These are phyloP conservation scores for Tachina fera DNA, from an alignment of 2,888 invertebrate genomes.

Conservation along the genomic window DNA sequence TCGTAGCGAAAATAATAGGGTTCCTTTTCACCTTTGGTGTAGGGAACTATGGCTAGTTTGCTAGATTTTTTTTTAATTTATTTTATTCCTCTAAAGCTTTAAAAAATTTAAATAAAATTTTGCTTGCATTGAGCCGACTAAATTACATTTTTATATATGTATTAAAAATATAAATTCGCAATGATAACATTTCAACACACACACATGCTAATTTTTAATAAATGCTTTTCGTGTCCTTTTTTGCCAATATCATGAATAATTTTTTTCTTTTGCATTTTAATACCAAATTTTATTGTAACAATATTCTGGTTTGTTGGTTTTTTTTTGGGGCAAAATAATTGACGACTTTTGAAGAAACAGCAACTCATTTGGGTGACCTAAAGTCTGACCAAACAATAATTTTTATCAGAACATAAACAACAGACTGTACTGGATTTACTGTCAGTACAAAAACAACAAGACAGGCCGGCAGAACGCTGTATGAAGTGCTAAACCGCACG, in stretches of 20 bases:
- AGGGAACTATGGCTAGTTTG: background rate
- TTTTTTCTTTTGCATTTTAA: constrained; percentile 4
- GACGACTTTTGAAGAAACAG: constrained; percentile 46
- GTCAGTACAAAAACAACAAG: background rate
- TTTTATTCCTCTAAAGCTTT: no score
- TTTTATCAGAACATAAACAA: constrained; percentile 67
- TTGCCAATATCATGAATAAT: background rate
- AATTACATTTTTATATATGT: constrained; percentile 20
- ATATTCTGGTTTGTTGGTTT: background rate
- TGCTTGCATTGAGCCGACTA: background rate
- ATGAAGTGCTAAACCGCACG: constrained; percentile 57
- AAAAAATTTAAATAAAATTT: no score
- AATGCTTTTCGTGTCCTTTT: background rate
- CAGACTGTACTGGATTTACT: constrained; percentile 36
- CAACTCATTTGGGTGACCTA: constrained; percentile 51
- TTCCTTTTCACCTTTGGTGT: no score
- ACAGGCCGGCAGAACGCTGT: background rate
- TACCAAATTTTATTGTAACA: constrained; percentile 30
- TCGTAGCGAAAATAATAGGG: no score
- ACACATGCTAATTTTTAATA: background rate
- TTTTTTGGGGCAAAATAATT: constrained; percentile 54
- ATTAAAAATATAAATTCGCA: constrained; percentile 3
- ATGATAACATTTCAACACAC: constrained; percentile 1
- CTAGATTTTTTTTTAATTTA: background rate
- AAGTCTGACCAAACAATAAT: constrained; percentile 64